Evolutionary conservation across 2,888 invertebrate species (phyloP).

Genomic region (Cyclophora punctaria): DNA sequence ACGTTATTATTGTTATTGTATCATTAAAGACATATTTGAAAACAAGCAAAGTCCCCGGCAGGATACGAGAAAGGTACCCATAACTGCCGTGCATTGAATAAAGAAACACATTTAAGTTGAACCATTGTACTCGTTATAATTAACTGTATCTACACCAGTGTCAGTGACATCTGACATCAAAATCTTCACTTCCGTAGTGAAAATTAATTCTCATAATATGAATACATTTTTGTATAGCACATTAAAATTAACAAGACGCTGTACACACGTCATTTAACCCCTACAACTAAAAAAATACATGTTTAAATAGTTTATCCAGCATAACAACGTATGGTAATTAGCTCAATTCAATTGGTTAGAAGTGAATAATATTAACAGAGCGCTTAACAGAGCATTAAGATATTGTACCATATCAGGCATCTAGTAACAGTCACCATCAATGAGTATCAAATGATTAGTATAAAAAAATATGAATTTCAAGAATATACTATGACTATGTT

Average conservation of each 20-base stretch:
- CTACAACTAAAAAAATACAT: constrained; percentile 46
- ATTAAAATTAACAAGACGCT: constrained; percentile 45
- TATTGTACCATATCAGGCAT: not conserved
- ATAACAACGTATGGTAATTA: constrained; percentile 52
- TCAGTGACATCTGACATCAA: constrained; percentile 16
- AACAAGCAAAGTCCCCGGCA: too few species aligned
- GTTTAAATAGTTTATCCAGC: constrained; percentile 46
- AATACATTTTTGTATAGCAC: constrained; percentile 35
- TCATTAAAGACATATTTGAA: too few species aligned
- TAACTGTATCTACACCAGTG: not conserved
- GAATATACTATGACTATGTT: too few species aligned
- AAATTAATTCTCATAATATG: constrained; percentile 22
- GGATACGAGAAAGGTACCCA: too few species aligned
- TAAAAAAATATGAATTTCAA: too few species aligned
- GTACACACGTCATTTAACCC: constrained; percentile 53
- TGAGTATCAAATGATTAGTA: too few species aligned
- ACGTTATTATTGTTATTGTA: too few species aligned
- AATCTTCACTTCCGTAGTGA: constrained; percentile 23
- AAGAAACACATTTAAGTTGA: not conserved
- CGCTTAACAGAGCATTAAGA: not conserved
- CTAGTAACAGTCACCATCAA: too few species aligned
- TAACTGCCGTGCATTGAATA: not conserved
- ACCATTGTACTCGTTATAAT: not conserved
- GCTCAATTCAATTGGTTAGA: constrained; percentile 36
- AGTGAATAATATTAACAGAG: constrained; percentile 15